Evolutionary conservation across 2,113 vertebrate species (phyloP).

Genomic region (Astur gentilis): DNA sequence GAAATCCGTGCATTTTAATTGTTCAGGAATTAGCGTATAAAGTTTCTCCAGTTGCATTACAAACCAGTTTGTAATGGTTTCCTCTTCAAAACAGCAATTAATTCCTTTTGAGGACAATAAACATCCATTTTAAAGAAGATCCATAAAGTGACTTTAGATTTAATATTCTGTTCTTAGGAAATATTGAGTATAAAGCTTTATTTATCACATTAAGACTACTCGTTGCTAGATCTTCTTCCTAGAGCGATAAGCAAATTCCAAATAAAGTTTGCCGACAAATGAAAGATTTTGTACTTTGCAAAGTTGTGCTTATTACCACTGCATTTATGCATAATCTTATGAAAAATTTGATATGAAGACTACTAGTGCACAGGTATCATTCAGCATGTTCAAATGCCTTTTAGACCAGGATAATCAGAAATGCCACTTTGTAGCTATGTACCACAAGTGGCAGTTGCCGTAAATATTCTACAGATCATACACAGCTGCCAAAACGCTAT

Average conservation of each 20-base stretch:
- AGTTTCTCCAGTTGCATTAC: neutral
- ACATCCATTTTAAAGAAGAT: neutral
- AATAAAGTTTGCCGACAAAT: neutral
- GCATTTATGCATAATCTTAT: neutral
- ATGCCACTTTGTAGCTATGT: neutral
- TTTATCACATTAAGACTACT: neutral
- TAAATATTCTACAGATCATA: neutral
- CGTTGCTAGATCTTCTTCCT: neutral
- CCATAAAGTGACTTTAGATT: neutral
- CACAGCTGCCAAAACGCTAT: neutral
- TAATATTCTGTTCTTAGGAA: neutral
- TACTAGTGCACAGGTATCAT: neutral
- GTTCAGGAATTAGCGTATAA: neutral
- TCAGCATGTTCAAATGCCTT: neutral
- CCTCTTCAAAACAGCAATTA: neutral
- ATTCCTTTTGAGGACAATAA: neutral
- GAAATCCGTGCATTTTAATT: constrained; percentile 1
- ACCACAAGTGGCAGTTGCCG: neutral
- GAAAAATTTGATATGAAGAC: neutral
- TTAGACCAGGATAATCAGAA: neutral
- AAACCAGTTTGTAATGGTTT: neutral
- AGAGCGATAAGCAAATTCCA: neutral
- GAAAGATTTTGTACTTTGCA: neutral
- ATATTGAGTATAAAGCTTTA: neutral
- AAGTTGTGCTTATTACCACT: neutral